These are phyloP conservation scores for Channallabes apus DNA, from an alignment of 2,797 vertebrate species.

Conservation along the genomic window DNA sequence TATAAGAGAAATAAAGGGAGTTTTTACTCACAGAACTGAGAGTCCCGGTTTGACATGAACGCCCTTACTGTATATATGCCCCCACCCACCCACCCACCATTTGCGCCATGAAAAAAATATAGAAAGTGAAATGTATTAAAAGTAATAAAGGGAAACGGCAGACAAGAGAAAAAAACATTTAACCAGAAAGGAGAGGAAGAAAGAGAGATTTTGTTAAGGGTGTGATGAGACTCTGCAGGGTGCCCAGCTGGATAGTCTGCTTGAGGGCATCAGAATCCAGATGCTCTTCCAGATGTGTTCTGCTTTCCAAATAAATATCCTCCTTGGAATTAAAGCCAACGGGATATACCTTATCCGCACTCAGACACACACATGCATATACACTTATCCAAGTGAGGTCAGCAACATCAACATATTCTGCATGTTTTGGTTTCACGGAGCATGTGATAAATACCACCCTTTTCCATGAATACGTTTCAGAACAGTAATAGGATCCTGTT, in stretches of 20 bases:
- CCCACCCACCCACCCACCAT: too few species aligned
- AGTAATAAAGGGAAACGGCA: background rate
- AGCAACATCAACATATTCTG: background rate
- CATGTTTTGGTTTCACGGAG: conserved; percentile 14
- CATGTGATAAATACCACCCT: conserved; percentile 35
- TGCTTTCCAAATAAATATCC: conserved; percentile 69
- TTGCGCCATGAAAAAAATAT: background rate
- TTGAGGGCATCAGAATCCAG: conserved; percentile 73
- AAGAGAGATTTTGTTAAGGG: background rate
- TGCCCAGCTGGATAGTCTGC: conserved; percentile 61
- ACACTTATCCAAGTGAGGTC: conserved; percentile 6
- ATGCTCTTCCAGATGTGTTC: conserved; percentile 62
- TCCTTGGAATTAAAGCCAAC: conserved; percentile 70
- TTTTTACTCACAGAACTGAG: too few species aligned
- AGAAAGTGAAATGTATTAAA: background rate
- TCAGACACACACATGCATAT: conserved; percentile 44
- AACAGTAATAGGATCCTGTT: conserved; percentile 37
- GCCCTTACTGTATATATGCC: background rate
- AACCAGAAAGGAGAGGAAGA: background rate
- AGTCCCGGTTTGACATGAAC: too few species aligned
- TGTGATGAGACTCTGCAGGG: conserved; percentile 29
- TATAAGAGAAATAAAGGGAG: too few species aligned
- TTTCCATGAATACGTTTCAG: conserved; percentile 15
- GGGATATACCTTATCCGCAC: conserved; percentile 38
- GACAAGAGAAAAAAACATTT: background rate